These are phyloP conservation scores for Terrapene triunguis DNA, from an alignment of 2,113 vertebrate genomes.

Conservation along the genomic window DNA sequence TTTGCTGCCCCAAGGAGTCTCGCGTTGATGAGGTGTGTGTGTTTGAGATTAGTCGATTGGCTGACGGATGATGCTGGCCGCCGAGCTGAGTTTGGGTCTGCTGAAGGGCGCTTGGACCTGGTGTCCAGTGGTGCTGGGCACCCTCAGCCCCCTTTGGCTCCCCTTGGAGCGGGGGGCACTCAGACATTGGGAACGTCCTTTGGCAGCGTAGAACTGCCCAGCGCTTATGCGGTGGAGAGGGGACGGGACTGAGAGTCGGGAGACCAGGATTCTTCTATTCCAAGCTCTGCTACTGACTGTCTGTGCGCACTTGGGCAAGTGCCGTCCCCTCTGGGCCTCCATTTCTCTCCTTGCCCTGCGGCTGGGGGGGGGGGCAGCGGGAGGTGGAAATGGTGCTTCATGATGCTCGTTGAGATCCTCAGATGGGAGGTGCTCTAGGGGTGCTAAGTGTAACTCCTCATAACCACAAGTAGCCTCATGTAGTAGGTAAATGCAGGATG, in stretches of 20 bases:
- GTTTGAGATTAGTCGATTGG: neutral
- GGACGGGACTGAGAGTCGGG: neutral
- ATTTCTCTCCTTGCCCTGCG: neutral
- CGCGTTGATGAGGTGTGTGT: neutral
- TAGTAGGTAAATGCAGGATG: neutral
- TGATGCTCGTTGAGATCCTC: neutral
- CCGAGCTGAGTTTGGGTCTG: neutral
- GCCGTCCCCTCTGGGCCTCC: neutral
- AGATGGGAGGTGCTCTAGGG: neutral
- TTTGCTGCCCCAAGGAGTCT: neutral
- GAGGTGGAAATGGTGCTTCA: neutral
- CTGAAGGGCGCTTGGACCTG: neutral
- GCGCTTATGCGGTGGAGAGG: neutral
- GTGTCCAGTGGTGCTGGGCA: neutral
- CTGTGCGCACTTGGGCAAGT: neutral
- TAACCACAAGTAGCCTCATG: neutral
- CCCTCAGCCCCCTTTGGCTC: neutral
- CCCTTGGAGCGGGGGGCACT: neutral
- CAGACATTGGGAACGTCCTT: neutral
- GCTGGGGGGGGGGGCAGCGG: too few relatives aligned
- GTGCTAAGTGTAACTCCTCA: neutral
- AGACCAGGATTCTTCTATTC: neutral
- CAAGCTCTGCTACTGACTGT: neutral
- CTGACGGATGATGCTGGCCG: neutral
- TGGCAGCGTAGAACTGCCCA: neutral